Conservation (phyloP, 1,140 invertebrate genomes). For the Ceratosolen solmsi region DNA sequence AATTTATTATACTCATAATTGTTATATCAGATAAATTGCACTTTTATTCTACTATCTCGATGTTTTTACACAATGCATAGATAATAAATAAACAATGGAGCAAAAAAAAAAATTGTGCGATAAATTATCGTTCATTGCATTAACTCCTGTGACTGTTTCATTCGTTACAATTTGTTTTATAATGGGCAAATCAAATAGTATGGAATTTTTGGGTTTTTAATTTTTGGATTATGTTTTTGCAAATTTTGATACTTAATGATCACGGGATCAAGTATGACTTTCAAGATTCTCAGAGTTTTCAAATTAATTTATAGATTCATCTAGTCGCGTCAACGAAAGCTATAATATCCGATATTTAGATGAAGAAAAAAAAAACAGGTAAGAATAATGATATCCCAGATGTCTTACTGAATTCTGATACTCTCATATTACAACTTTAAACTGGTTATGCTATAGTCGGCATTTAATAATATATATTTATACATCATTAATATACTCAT, state of each 20-base stretch:
- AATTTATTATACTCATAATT: constrained; percentile 48
- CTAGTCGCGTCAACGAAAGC: too few species aligned
- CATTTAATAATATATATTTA: neutral
- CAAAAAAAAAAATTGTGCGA: neutral
- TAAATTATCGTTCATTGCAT: neutral
- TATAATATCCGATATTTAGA: too few species aligned
- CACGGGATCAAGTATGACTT: too few species aligned
- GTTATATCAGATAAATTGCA: constrained; percentile 27
- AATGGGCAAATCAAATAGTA: too few species aligned
- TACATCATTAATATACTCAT: neutral
- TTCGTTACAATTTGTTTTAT: neutral
- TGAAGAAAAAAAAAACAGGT: too few species aligned
- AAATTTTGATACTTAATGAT: too few species aligned
- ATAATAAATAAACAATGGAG: neutral
- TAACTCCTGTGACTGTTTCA: neutral
- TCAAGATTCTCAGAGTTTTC: too few species aligned
- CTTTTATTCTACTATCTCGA: neutral
- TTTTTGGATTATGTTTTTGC: too few species aligned
- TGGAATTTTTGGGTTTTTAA: too few species aligned
- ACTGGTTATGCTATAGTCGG: neutral
- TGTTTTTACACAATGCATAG: constrained; percentile 4
- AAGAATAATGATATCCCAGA: too few species aligned
- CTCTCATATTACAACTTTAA: neutral
- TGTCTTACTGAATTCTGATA: too few species aligned
- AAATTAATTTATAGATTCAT: too few species aligned